Percentiles rank a stretch among this genome's conserved stretches.
phyloP scores from a whole-genome alignment of 1,140 invertebrate genomes.

The Drosophila ironensis region DNA sequence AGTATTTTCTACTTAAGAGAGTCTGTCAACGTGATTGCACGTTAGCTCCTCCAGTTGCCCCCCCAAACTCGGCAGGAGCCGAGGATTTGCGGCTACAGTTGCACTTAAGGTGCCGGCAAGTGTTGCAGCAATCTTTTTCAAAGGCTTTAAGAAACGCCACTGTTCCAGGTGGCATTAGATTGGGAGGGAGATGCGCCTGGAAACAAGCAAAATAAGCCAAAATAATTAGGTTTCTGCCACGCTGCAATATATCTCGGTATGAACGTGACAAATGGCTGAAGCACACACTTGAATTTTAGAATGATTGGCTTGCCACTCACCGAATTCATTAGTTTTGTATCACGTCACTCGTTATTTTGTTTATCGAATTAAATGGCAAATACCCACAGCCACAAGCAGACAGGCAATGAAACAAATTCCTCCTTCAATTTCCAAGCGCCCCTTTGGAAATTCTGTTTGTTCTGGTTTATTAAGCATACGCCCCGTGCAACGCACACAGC shows the following conservation, averaged over 20 bases:
- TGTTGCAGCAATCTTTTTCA: not conserved
- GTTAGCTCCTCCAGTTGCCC: slow-evolving; percentile 42
- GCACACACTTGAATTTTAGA: not conserved
- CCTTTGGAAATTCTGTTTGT: not conserved
- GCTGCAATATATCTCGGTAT: not conserved
- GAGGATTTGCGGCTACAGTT: slow-evolving; percentile 22
- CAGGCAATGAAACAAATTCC: slow-evolving; percentile 24
- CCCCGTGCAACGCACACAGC: slow-evolving; percentile 21
- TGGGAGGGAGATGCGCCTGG: no score
- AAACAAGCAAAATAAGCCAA: slow-evolving; percentile 6
- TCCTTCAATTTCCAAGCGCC: not conserved
- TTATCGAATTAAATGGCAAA: slow-evolving; percentile 69
- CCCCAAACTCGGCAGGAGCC: slow-evolving; percentile 13
- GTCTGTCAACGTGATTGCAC: slow-evolving; percentile 77
- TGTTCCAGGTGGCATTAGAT: no score
- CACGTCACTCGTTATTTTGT: slow-evolving; percentile 58
- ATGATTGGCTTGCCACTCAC: slow-evolving; percentile 31
- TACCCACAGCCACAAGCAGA: slow-evolving; percentile 34
- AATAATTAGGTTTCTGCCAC: not conserved
- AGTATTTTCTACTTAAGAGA: slow-evolving; percentile 72
- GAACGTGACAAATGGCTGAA: slow-evolving; percentile 37
- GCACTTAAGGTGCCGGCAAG: slow-evolving; percentile 22
- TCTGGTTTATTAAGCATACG: slow-evolving; percentile 59
- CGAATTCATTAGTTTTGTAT: slow-evolving; percentile 68
- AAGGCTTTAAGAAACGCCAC: slow-evolving; percentile 16